Conservation (phyloP, 1,140 invertebrate species). For the Drosophila kikkawai region DNA sequence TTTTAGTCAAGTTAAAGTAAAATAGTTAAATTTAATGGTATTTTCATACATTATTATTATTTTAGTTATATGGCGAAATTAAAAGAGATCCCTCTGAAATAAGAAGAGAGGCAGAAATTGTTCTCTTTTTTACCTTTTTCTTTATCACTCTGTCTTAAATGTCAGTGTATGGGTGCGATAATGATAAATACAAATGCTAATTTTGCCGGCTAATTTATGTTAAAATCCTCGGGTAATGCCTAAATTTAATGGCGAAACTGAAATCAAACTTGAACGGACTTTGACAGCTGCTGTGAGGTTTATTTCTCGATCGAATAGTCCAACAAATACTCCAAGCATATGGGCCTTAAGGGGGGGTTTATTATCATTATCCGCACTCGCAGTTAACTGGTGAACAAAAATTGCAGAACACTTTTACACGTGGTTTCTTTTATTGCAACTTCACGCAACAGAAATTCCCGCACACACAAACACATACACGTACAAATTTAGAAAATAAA, state of each 20-base stretch:
- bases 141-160: neutral
- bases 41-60: neutral
- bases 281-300: neutral
- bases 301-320: neutral
- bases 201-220: slow-evolving; percentile 50
- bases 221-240: slow-evolving; percentile 10
- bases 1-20: neutral
- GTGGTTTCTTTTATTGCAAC: slow-evolving; percentile 66
- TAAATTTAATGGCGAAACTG: slow-evolving; percentile 6
- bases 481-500: slow-evolving; percentile 42
- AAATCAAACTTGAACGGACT: neutral
- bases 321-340: neutral
- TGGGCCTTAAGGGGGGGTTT: neutral
- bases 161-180: slow-evolving; percentile 27
- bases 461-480: slow-evolving; percentile 37
- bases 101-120: neutral
- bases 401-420: slow-evolving; percentile 53
- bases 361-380: neutral
- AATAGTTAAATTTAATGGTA: neutral
- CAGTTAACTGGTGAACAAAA: neutral
- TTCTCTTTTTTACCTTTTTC: neutral
- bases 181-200: slow-evolving; percentile 44
- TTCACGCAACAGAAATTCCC: slow-evolving; percentile 72
- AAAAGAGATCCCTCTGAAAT: neutral
- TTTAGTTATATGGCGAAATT: neutral